These are phyloP conservation scores for Ophion ventricosus DNA, from an alignment of 2,888 invertebrate species.

Conservation along the genomic window DNA sequence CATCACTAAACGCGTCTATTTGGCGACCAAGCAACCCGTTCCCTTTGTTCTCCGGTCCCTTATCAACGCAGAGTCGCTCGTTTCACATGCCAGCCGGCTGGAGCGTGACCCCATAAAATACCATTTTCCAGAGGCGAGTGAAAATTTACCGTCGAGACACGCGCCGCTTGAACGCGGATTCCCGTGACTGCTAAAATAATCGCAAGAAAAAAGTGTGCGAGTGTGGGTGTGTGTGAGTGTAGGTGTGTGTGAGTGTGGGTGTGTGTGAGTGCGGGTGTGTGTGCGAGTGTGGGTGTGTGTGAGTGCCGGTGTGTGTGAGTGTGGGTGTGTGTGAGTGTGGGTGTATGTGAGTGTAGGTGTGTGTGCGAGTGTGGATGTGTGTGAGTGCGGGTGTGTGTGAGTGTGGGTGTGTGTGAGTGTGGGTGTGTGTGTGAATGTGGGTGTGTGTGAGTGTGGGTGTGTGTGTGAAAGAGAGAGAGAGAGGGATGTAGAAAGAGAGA, in stretches of 20 bases:
- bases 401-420: no score
- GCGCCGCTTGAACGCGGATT: background rate
- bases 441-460: no score
- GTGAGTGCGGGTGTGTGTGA: no score
- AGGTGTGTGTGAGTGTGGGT: no score
- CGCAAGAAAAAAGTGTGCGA: background rate
- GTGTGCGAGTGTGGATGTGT: no score
- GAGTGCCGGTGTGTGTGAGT: no score
- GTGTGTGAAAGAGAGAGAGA: background rate
- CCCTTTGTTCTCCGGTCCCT: background rate
- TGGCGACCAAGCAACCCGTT: background rate
- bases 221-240: no score
- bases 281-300: no score
- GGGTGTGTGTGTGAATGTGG: no score
- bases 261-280: no score
- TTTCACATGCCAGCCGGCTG: background rate
- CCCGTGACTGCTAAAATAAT: background rate
- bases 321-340: no score
- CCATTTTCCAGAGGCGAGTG: conserved; percentile 7
- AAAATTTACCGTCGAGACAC: background rate
- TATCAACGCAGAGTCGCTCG: background rate
- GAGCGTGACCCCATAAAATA: conserved; percentile 5
- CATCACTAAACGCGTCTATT: background rate
- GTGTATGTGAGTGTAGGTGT: no score
- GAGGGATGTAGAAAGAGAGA: background rate